These are phyloP conservation scores for Apotomis betuletana DNA, from an alignment of 2,888 invertebrate genomes.

Conservation along the genomic window DNA sequence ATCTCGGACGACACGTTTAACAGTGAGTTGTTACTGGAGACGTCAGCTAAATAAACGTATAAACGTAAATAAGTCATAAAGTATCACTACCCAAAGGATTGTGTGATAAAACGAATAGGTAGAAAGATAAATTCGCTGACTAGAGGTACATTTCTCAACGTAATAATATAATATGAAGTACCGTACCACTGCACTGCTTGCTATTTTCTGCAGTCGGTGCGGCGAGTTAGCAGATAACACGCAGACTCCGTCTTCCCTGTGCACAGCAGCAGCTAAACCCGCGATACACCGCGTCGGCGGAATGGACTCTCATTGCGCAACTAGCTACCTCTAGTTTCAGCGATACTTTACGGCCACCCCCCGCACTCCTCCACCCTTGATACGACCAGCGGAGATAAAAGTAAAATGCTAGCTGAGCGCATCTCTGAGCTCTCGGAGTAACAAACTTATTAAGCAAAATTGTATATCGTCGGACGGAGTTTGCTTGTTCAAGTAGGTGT, in stretches of 20 bases:
- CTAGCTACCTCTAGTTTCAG: not conserved
- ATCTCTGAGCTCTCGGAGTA: not conserved
- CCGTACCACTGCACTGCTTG: not conserved
- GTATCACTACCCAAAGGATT: no score
- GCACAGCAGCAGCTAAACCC: not conserved
- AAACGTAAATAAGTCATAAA: no score
- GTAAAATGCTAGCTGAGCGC: conserved; percentile 11
- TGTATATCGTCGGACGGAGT: conserved; percentile 16
- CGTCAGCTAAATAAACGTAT: no score
- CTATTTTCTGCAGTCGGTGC: not conserved
- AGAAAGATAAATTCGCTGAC: not conserved
- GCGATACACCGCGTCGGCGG: not conserved
- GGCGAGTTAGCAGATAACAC: not conserved
- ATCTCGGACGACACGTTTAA: no score
- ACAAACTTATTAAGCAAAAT: conserved; percentile 28
- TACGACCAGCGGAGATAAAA: conserved; percentile 5
- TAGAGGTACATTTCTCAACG: no score
- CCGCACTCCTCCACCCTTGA: not conserved
- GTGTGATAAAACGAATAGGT: not conserved
- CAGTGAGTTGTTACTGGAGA: no score
- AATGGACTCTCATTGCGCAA: not conserved
- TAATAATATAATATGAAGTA: no score
- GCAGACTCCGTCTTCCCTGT: not conserved
- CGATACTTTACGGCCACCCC: conserved; percentile 3
- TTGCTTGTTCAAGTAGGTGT: conserved; percentile 9